Evolutionary conservation across 2,888 invertebrate species (phyloP), one percentile per base, ranked within the genome.

Genomic region (Tachystola acroxantha): DNA sequence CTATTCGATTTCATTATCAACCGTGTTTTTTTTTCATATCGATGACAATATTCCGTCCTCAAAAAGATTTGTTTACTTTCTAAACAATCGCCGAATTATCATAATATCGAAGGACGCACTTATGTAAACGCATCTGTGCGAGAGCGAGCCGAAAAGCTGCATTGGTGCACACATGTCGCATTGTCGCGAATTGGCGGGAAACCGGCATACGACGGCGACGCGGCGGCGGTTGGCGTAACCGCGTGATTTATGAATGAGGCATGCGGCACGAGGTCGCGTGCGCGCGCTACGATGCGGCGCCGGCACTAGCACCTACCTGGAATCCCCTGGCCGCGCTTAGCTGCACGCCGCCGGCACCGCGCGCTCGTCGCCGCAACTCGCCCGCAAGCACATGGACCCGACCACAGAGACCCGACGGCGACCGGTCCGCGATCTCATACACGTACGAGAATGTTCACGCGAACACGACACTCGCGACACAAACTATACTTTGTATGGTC

Each of bases 381-480:
- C 50, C 36, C 55, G 55, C 54, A 46, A 57, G 57, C 65, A 62
- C 75, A 69, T 73, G 63, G 60, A 63, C 70, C 57, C 56, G 63
- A 4, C 54, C 50, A 46, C 51, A 51, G 49, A 56, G 60, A 57
- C 50, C 54, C 61, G 60, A 37, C 36, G 32, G 45, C 50, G 57
- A 46, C 48, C 58, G 49, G 58, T 55, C 65, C 64, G 67, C 74
- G 66, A 16, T 6, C 57, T 66, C 68, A 73, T 55, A 53, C 55
- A 65, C 65, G 50, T 52, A 56, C 58, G 47, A 50, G 53, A 55
- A 58, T 57, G 64, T 63, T 68, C 64, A 67, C 63, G 67, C 73
- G 69, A 79, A 78, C 84, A 88, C 88, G 68, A 66, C 75, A 69
- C 74, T 78, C 69, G 82, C 78, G 79, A 72, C 57, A 64, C 57